Evolutionary conservation across 2,113 vertebrate species (phyloP), one percentile per base, ranked within the genome.

Genomic region (Alethe diademata): DNA sequence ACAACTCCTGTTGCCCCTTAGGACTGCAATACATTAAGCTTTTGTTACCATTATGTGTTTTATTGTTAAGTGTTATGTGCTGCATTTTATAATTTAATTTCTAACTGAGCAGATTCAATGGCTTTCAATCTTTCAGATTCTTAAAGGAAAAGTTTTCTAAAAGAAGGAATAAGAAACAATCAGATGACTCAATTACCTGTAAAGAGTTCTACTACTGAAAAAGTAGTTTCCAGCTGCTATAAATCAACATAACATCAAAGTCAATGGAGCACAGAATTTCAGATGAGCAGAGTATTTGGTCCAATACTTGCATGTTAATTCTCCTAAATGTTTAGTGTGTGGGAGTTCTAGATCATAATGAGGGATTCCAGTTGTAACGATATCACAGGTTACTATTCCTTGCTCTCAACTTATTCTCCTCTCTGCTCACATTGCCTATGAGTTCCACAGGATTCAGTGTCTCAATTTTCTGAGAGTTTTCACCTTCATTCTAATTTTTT

Each of bases 21-120:
- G 81, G 90, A 92, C 45, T 85, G 36, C 66, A 79, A 90, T 72
- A 57, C 54, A 88, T 93, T 85, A 91, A 79, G 48, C 23, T 90
- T 96, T 94, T 95, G n/a, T 90, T 91, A 58, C 85, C 74, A 75
- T 90, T 82, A 82, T 62, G 50, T 93, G 78, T 35, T 91, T 90
- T 93, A 88, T 71, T 86, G 45, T 88, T 85, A 92, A 92, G 57
- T 48, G 45, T 91, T 89, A 93, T 61, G 47, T 42, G 64, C 40
- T 5, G 11, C 61, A 82, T 90, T 92, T 95, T 92, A 70, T 94
- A 88, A 94, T 76, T 96, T 90, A 82, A 56, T 75, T 88, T 70
- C 61, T 91, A 78, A 76, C 40, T 61, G n/a, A 88, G 14, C 23
- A 73, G 50, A 72, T 76, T 75, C 71, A 57, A 45, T 57, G n/a